A percentile compares a stretch with the other conserved stretches of the same genome.
Evolutionary conservation across 92 coral and sea anemone genomes (phyloP).

Genomic region (Phenganax stokvisi): DNA sequence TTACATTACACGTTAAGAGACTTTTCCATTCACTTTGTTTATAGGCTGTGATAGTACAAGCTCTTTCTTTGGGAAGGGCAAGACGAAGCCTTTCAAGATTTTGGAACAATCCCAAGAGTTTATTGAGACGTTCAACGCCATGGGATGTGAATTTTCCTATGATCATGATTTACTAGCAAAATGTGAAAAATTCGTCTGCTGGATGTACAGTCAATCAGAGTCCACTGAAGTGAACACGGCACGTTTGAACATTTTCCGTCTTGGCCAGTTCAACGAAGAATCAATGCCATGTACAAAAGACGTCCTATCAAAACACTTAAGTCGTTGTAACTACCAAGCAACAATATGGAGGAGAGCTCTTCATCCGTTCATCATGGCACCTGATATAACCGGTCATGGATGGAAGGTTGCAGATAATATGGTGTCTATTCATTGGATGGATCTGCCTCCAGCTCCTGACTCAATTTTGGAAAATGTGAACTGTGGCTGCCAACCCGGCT

Average conservation of each 20-base stretch:
- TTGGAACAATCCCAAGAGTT: slow-evolving; percentile 12
- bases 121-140: slow-evolving; percentile 1
- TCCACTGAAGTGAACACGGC: slow-evolving; percentile 22
- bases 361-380: slow-evolving; percentile 3
- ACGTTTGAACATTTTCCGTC: slow-evolving; percentile 23
- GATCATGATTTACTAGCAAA: slow-evolving; percentile 8
- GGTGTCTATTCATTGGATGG: slow-evolving; percentile 21
- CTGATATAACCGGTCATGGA: slow-evolving; percentile 15
- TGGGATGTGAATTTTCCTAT: slow-evolving; percentile 5
- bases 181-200: slow-evolving; percentile 23
- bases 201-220: slow-evolving; percentile 10
- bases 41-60: slow-evolving; percentile 26
- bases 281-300: slow-evolving; percentile 31
- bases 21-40: neutral
- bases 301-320: slow-evolving; percentile 4
- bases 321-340: slow-evolving; percentile 19
- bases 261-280: slow-evolving; percentile 19
- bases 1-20: no score
- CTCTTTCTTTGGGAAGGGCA: slow-evolving; percentile 18
- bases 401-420: slow-evolving; percentile 12
- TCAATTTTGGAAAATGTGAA: slow-evolving; percentile 19
- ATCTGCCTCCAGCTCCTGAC: slow-evolving; percentile 34
- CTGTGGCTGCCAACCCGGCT: slow-evolving; percentile 22
- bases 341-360: slow-evolving; percentile 19
- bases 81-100: slow-evolving; percentile 16